Evolutionary conservation across 2,113 vertebrate species (phyloP), one percentile per base, ranked within the genome.

Genomic region (Panurus biarmicus): DNA sequence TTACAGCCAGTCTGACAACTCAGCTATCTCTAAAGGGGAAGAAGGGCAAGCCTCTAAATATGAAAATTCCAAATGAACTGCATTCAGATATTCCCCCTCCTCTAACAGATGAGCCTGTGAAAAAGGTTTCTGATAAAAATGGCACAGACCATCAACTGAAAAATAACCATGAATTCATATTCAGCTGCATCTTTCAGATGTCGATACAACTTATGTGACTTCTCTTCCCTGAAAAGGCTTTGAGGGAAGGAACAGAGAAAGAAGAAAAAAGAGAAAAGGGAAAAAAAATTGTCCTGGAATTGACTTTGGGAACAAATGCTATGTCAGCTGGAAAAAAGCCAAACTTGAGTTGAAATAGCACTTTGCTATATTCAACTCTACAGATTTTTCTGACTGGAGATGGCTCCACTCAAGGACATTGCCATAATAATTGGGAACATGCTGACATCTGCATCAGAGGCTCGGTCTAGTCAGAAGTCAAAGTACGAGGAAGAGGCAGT

Each of bases 251-350:
- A 92, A n/a, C 14, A 40, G 44, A 57, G 20, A 80, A 88, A 88
- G 36, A 6, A 50, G 5, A 21, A 67, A 74, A 82, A 73, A 64
- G 18, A 71, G 16, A 29, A 21, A 62, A 12, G 2, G 3, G 5
- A 1, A 6, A 60, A 25, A 51, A 35, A 78, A 19, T 7, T 74
- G 58, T 76, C 62, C 82, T 86, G 76, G 45, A 92, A 71, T 23
- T 90, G 57, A 94, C 72, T 93, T 94, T 57, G 76, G 24, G 80
- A 92, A 93, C 65, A 92, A 94, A 88, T 86, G 94, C 83, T 75
- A 50, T 24, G 58, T 95, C 83, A 93, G 83, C 77, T 90, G 86
- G 44, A 93, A 96, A 53, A 93, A 93, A 69, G 67, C 60, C 71
- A 66, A 85, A 72, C 51, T 72, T 56, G 44, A n/a, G 40, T 73